These are phyloP conservation scores for Limenitis camilla DNA, from an alignment of 2,888 invertebrate species.

Conservation along the genomic window DNA sequence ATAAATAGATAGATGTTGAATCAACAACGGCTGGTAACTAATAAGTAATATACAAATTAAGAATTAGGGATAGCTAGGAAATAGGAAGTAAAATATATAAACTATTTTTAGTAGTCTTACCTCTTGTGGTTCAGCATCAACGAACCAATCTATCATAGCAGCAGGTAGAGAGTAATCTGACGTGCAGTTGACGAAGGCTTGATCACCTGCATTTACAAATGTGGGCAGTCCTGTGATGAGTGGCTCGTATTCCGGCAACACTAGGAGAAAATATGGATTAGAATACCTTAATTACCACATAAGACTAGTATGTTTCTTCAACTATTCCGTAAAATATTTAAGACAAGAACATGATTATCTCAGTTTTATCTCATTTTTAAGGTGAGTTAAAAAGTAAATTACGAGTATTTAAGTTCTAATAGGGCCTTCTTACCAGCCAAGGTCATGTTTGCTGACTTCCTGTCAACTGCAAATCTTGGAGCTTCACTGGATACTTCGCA, in stretches of 20 bases:
- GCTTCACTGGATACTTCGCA: slow-evolving; percentile 68
- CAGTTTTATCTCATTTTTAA: too few species aligned
- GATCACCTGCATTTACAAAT: slow-evolving; percentile 56
- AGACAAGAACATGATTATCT: too few species aligned
- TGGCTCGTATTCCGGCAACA: slow-evolving; percentile 64
- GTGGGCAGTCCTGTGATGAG: slow-evolving; percentile 63
- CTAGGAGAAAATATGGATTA: slow-evolving; percentile 31
- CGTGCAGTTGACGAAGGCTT: slow-evolving; percentile 64
- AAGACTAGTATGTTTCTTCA: not conserved
- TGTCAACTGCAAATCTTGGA: slow-evolving; percentile 61
- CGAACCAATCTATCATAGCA: slow-evolving; percentile 64
- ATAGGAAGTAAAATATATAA: too few species aligned
- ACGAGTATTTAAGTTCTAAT: too few species aligned
- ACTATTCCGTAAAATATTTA: too few species aligned
- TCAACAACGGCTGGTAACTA: too few species aligned
- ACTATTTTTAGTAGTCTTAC: slow-evolving; percentile 30
- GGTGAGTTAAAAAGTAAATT: too few species aligned
- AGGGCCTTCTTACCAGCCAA: slow-evolving; percentile 59
- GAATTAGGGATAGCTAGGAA: too few species aligned
- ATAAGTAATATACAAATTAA: too few species aligned
- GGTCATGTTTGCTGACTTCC: slow-evolving; percentile 58
- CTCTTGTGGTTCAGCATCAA: slow-evolving; percentile 62
- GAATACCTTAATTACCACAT: not conserved
- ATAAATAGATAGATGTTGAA: too few species aligned
- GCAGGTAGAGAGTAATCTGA: slow-evolving; percentile 64